Evolutionary conservation across 2,797 vertebrate genomes (phyloP).

Genomic region (Mergus octosetaceus): DNA sequence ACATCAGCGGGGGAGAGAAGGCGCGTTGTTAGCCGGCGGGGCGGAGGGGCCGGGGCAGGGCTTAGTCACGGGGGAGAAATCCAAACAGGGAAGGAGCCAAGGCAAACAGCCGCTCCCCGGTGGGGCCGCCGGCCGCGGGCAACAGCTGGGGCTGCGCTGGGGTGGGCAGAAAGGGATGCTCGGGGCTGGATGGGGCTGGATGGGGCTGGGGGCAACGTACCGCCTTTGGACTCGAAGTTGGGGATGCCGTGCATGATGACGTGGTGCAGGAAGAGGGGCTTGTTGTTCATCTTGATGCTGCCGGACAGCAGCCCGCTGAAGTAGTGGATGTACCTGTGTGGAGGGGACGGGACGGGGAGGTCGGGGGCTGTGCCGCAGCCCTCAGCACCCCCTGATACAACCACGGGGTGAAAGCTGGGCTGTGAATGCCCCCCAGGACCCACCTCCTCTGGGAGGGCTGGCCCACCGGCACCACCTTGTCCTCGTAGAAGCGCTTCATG

Average conservation of each 20-base stretch:
- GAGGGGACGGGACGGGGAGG: background rate
- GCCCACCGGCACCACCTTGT: constrained; percentile 95
- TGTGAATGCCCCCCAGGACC: background rate
- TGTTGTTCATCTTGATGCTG: constrained; percentile 99
- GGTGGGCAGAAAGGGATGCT: constrained; percentile 32
- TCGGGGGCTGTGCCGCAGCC: background rate
- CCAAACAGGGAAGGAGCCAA: constrained; percentile 64
- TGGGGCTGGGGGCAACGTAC: constrained; percentile 60
- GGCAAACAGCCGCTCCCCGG: constrained; percentile 52
- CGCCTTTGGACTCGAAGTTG: constrained; percentile 96
- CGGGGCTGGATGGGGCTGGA: background rate
- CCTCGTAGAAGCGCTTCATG: constrained; percentile 99
- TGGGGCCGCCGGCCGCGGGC: background rate
- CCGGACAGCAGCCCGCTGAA: constrained; percentile 96
- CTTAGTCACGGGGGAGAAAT: constrained; percentile 62
- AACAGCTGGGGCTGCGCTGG: constrained; percentile 12
- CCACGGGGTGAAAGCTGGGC: background rate
- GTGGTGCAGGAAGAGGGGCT: constrained; percentile 95
- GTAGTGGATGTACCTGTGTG: constrained; percentile 92
- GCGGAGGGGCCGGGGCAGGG: constrained; percentile 49
- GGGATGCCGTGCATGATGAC: constrained; percentile 99
- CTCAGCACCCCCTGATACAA: background rate
- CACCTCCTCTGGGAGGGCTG: constrained; percentile 98
- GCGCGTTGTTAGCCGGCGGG: constrained; percentile 28
- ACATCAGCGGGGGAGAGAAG: constrained; percentile 62